Percentiles rank a stretch among this genome's conserved stretches.
Evolutionary conservation across 1,140 invertebrate genomes (phyloP).

Genomic region (Zaprionus taronus): DNA sequence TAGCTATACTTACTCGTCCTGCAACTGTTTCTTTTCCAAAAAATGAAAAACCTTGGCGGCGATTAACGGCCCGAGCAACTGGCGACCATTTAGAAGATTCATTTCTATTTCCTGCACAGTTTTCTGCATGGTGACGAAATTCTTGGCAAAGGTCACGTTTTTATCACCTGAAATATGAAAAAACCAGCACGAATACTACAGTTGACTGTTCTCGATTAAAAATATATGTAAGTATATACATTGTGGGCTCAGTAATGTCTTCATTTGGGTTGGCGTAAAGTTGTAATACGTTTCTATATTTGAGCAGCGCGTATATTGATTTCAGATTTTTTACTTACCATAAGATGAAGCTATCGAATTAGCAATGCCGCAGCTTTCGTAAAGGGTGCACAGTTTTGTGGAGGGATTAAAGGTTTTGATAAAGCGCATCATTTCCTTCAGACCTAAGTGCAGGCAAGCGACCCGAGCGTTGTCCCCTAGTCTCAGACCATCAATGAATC

Average conservation of each 20-base stretch:
- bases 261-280: too few species aligned
- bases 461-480: conserved; percentile 99
- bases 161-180: conserved; percentile 89
- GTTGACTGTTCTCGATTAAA: too few species aligned
- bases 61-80: conserved; percentile 97
- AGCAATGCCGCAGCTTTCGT: conserved; percentile 99
- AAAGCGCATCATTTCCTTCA: conserved; percentile 99
- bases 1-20: conserved; percentile 88
- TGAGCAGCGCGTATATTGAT: background rate
- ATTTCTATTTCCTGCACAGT: conserved; percentile 94
- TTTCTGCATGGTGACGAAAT: conserved; percentile 96
- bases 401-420: conserved; percentile 94
- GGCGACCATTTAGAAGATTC: conserved; percentile 98
- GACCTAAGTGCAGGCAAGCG: conserved; percentile 97
- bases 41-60: conserved; percentile 97
- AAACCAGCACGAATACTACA: background rate
- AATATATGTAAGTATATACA: too few species aligned
- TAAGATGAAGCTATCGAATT: conserved; percentile 99
- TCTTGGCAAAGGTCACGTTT: conserved; percentile 96
- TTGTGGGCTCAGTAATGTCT: too few species aligned
- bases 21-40: conserved; percentile 92
- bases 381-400: conserved; percentile 95
- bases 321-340: conserved; percentile 85
- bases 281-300: too few species aligned
- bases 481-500: conserved; percentile 97